A percentile compares a stretch with the other conserved stretches of the same genome.
Evolutionary conservation across 2,113 vertebrate species (phyloP).

Genomic region (Amphilophus citrinellus): DNA sequence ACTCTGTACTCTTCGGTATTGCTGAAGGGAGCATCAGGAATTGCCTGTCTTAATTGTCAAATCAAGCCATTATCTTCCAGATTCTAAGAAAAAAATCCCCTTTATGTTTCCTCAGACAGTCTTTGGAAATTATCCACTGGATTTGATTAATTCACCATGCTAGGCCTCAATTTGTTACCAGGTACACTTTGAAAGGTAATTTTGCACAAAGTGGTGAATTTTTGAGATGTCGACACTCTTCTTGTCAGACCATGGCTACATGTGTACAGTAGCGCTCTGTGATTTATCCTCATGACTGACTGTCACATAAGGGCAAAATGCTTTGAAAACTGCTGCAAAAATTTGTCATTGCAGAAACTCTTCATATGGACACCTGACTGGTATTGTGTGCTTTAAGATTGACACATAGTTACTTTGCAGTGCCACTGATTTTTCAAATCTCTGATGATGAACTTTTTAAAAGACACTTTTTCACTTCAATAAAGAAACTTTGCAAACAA

Average conservation of each 20-base stretch:
- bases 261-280: not conserved
- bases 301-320: not conserved
- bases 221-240: rapidly evolving
- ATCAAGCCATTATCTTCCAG: not conserved
- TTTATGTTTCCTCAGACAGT: not conserved
- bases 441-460: not conserved
- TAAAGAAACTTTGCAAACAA: not conserved
- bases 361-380: not conserved
- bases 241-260: rapidly evolving
- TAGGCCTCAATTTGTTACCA: not conserved
- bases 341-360: not conserved
- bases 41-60: not conserved
- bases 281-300: not conserved
- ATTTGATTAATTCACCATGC: not conserved
- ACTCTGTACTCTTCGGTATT: not conserved
- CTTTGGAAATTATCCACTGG: not conserved
- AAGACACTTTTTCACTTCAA: not conserved
- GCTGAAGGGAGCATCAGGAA: not conserved
- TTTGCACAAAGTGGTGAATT: not conserved
- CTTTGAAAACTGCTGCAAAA: not conserved
- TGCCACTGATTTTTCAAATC: not conserved
- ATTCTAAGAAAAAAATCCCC: not conserved
- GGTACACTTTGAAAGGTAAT: not conserved
- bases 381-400: not conserved
- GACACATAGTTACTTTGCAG: not conserved